phyloP scores from a whole-genome alignment of 1,140 invertebrate species.

The Laupala kohalensis region DNA sequence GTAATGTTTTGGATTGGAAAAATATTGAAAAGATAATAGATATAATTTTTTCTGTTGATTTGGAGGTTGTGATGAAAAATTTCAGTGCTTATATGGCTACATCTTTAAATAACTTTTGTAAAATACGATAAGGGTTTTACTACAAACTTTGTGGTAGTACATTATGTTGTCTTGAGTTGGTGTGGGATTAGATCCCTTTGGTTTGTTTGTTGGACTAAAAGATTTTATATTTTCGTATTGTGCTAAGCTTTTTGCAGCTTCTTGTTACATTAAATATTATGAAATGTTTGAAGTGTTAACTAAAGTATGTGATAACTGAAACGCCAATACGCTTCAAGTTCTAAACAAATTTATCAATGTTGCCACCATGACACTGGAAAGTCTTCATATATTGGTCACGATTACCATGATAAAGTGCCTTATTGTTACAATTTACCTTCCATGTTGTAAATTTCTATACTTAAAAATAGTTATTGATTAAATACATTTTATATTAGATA shows the following conservation, averaged over 20 bases:
- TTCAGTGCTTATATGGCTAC: no score
- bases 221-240: background rate
- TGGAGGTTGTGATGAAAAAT: no score
- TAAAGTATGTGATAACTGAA: background rate
- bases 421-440: background rate
- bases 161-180: no score
- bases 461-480: background rate
- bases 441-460: background rate
- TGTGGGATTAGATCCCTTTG: background rate
- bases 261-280: background rate
- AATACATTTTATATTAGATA: background rate
- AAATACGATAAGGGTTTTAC: no score
- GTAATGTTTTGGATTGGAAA: no score
- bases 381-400: background rate
- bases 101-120: no score
- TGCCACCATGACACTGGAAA: background rate
- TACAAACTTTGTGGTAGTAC: no score
- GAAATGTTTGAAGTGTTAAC: no score
- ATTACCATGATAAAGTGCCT: background rate
- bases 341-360: background rate
- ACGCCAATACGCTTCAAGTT: background rate
- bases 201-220: background rate
- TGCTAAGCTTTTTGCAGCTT: background rate
- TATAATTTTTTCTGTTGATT: no score
- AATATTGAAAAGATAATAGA: no score